phyloP scores from a whole-genome alignment of 2,888 invertebrate species.

The Drosophila peninsularis region DNA sequence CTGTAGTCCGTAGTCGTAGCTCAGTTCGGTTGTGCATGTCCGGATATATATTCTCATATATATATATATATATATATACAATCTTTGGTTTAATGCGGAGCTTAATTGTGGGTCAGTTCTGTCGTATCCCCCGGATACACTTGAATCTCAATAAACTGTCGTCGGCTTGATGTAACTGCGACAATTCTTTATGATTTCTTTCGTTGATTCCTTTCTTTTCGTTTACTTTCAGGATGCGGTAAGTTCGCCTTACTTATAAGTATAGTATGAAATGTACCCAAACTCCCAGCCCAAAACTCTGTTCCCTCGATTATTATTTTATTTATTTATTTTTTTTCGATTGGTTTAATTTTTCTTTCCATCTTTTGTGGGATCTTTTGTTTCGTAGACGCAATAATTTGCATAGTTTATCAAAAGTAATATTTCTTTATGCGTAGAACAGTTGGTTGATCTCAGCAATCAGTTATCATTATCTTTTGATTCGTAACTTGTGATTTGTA shows the following conservation, averaged over 20 bases:
- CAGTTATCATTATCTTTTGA: conserved; percentile 25
- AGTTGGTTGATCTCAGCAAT: conserved; percentile 25
- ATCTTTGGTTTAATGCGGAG: conserved; percentile 2
- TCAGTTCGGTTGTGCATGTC: conserved; percentile 63
- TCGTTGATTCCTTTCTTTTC: conserved; percentile 81
- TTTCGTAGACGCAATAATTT: conserved; percentile 40
- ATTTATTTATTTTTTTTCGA: conserved; percentile 7
- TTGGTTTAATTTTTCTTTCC: conserved; percentile 12
- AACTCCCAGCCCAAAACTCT: conserved; percentile 6
- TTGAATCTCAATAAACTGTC: conserved; percentile 21
- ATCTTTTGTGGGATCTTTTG: conserved; percentile 38
- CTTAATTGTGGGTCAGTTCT: conserved; percentile 18
- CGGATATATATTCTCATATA: conserved; percentile 12
- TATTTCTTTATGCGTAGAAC: conserved; percentile 20
- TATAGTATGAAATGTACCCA: conserved; percentile 28
- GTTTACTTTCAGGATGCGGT: conserved; percentile 85
- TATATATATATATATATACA: background rate
- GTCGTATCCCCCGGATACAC: conserved; percentile 23
- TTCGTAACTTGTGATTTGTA: conserved; percentile 24
- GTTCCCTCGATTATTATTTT: conserved; percentile 6
- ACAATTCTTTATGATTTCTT: conserved; percentile 70
- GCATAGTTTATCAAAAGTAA: conserved; percentile 10
- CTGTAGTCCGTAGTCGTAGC: conserved; percentile 56
- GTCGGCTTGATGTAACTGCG: conserved; percentile 30
- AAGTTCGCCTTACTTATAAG: conserved; percentile 75